Base-by-base conservation (phyloP, 2,113 vertebrate species). In the Prinia subflava region DNA sequence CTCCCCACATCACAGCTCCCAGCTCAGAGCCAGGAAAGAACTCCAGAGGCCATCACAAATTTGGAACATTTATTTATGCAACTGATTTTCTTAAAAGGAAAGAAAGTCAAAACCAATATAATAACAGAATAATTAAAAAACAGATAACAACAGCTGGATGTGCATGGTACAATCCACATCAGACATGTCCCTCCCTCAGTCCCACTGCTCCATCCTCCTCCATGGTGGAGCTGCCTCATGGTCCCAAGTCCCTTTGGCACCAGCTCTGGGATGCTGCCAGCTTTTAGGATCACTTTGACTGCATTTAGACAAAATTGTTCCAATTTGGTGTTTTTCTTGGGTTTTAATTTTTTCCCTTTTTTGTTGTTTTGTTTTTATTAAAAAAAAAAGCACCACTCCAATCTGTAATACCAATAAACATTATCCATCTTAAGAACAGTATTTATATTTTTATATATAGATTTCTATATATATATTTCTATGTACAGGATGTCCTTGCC, bases 1-100 rank as follows among this genome's bases (percentile, higher is more conserved):
- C 24, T 56, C 56, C 47, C 65, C 25, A 1, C 13, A 27, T 5
- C 65, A 20, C 62, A 37, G 59, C 50, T 80, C 87, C 83, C 11
- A 2, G 31, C 1, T 18, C 49, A 28, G 16, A 59, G 65, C n/a
- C 21, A 33, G 81, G 0, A 85, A 96, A 92, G 76, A 96, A 96
- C 85, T 15, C 60, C 85, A 89, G 77, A 96, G 80, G 50, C 85
- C 79, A 79, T 73, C 89, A 67, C 93, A 20, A 89, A 96, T 95
- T 96, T 79, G 74, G 95, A 96, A 96, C 95, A 95, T 96, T 96
- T 97, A 95, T 97, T 97, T 94, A 88, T 75, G 93, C 90, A 96
- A 96, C 64, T 49, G 55, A 95, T 94, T 90, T 94, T 92, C 74
- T 89, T 60, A 23, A 93, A 95, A 94, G 83, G 81, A 96, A 96